Base-by-base conservation (phyloP, 2,113 vertebrate species). In the Ailurus styani region DNA sequence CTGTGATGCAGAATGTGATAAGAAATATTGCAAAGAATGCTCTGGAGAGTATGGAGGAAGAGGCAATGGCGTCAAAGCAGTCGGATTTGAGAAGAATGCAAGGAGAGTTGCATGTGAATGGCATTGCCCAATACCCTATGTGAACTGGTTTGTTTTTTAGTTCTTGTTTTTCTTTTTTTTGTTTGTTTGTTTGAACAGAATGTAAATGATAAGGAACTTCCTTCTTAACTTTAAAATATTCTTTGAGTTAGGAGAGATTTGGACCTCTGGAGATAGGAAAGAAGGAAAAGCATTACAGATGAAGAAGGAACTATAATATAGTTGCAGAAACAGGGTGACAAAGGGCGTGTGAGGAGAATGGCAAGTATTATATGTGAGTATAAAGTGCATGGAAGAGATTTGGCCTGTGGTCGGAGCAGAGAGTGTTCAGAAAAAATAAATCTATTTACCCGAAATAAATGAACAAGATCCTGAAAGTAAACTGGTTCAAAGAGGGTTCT, bases 1-100 rank as follows among this genome's bases (percentile, higher is more conserved):
- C 4, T 52, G 0, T 68, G 83, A 95, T 55, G 50, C 15, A 66
- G 75, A 96, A 70, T 23, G 15, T 72, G 66, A 79, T 87, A 60
- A 73, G 21, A 54, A 86, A 55, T 90, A 81, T 75, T 96, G 87
- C 60, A 90, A 70, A 68, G 50, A 90, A 66, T 92, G 68, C 91
- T 73, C 84, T 45, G 37, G 91, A 72, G 81, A 42, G 42, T 64
- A 68, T 23, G 64, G 52, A 94, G n/a, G 68, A 87, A 92, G 57
- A 57, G 81, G 7, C 23, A 40, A 27, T 72, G 60, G 50, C 0
- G 0, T 81, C 70, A 88, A 45, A 68, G 88, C 10, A n/a, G 47
- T 45, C 40, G 55, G 37, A 14, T 31, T 34, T 60, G n/a, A n/a
- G 40, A 37, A 93, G 73, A 25, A 45, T 27, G 12, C 18, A 45